A percentile compares a stretch with the other conserved stretches of the same genome.
Conservation (phyloP, 2,888 invertebrate genomes). For the Parnassius apollo region DNA sequence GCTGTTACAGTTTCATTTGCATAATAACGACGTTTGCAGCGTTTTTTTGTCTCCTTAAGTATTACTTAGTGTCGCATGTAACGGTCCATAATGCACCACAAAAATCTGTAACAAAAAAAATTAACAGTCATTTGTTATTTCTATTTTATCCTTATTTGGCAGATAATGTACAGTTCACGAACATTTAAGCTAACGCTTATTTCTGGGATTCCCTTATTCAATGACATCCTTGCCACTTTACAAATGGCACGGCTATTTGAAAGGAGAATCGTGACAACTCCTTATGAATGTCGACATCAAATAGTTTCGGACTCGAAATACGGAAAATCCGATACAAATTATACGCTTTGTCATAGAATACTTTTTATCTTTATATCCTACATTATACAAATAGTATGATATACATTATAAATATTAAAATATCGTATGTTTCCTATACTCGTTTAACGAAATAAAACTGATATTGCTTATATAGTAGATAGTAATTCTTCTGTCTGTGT, state of each 20-base stretch:
- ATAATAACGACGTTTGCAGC: slow-evolving; percentile 53
- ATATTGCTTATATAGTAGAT: no score
- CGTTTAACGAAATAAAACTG: no score
- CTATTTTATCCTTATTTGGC: background rate
- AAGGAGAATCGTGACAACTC: slow-evolving; percentile 71
- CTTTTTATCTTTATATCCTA: slow-evolving; percentile 32
- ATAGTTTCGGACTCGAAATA: slow-evolving; percentile 55
- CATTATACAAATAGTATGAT: slow-evolving; percentile 30
- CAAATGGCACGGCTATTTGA: slow-evolving; percentile 71
- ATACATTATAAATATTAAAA: slow-evolving; percentile 4
- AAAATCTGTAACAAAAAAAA: slow-evolving; percentile 62
- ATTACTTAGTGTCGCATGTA: slow-evolving; percentile 53
- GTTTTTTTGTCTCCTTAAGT: slow-evolving; percentile 51
- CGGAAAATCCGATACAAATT: slow-evolving; percentile 54
- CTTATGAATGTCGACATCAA: slow-evolving; percentile 48
- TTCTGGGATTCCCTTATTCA: slow-evolving; percentile 70
- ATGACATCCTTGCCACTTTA: slow-evolving; percentile 69
- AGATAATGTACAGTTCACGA: slow-evolving; percentile 7
- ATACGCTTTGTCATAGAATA: slow-evolving; percentile 28
- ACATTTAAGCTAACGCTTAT: slow-evolving; percentile 40
- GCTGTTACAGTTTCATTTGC: slow-evolving; percentile 57
- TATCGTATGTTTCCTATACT: no score
- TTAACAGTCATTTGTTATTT: background rate
- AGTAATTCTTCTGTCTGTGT: no score
- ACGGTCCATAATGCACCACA: slow-evolving; percentile 49